Base-by-base conservation (phyloP, 2,113 vertebrate genomes). In the Oncorhynchus masou region DNA sequence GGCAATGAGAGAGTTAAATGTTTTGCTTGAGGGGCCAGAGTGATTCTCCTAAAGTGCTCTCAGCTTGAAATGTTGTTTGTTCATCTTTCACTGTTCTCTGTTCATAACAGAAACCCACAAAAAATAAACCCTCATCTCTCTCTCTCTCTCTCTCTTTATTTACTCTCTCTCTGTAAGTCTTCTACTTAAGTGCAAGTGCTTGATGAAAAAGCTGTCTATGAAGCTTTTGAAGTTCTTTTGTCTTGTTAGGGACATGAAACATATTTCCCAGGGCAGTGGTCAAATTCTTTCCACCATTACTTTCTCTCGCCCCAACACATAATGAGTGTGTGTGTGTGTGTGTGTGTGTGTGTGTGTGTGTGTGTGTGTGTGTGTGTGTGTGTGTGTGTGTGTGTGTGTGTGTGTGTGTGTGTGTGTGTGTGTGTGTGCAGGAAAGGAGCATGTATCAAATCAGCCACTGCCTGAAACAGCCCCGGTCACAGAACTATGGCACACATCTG, bases 191-290 rank as follows among this genome's bases (percentile, higher is more conserved):
- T 62, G 73, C 54, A 45, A 76, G 79, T 45, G 39, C n/a, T 79
- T 76, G 83, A 89, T 89, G 87, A 89, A 86, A 87, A 84, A 85
- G 83, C 83, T 83, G 82, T 75, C 86, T 71, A 2, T 45, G 34
- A 27, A 85, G 79, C 15, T 34, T 34, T 71, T 79, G 75, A 78
- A 75, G 72, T 86, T 82, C 69, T 87, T 84, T 68, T 84, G 20
- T 57, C 72, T 80, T 68, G 24, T 75, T 80, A 13, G 77, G 84
- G 81, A 76, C 81, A 70, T n/a, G 49, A 62, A 68, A 75, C 83
- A 88, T 88, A 89, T 84, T 88, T 88, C 90, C 81, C 81, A 81
- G 74, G 89, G 79, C 39, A 60, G 71, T 74, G 83, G 87, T 91
- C 89, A 83, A 84, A 82, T 73, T 67, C 77, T 78, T 74, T 29